A percentile compares a stretch with the other conserved stretches of the same genome.
Evolutionary conservation across 2,888 invertebrate genomes (phyloP).

Genomic region (Drepanosiphum platanoidis): DNA sequence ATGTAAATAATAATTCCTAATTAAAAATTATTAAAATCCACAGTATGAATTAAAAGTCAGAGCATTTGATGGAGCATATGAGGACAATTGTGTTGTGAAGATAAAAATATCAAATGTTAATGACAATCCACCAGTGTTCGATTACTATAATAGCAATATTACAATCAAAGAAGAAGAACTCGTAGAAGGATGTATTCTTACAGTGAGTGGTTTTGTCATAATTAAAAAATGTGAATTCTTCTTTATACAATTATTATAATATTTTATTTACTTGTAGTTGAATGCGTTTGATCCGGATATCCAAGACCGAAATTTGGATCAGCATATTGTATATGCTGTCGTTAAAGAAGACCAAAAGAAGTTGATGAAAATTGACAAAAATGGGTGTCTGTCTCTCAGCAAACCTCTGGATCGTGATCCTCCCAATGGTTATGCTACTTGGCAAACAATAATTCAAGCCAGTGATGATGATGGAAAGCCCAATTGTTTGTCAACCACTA

Average conservation of each 20-base stretch:
- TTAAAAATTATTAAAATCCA: no score
- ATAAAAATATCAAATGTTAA: slow-evolving; percentile 91
- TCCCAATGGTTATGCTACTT: slow-evolving; percentile 83
- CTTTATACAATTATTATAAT: slow-evolving; percentile 24
- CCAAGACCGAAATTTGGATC: slow-evolving; percentile 77
- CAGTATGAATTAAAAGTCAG: slow-evolving; percentile 84
- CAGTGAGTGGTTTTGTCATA: slow-evolving; percentile 68
- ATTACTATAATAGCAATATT: slow-evolving; percentile 76
- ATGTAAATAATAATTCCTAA: no score
- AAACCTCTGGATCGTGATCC: slow-evolving; percentile 88
- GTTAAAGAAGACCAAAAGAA: slow-evolving; percentile 79
- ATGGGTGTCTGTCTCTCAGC: slow-evolving; percentile 79
- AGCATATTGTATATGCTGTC: slow-evolving; percentile 80
- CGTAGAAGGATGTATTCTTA: slow-evolving; percentile 78
- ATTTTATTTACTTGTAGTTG: slow-evolving; percentile 67
- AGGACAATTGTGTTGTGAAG: slow-evolving; percentile 83
- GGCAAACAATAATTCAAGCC: slow-evolving; percentile 78
- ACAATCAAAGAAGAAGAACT: slow-evolving; percentile 80
- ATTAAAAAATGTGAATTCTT: slow-evolving; percentile 9
- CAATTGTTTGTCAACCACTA: slow-evolving; percentile 71
- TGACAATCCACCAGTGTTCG: slow-evolving; percentile 89
- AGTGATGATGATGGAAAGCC: slow-evolving; percentile 78
- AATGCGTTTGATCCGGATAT: slow-evolving; percentile 89
- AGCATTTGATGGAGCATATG: slow-evolving; percentile 85
- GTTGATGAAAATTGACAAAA: slow-evolving; percentile 77